These are phyloP conservation scores for Neodontobutis hainanensis DNA, from an alignment of 2,113 vertebrate species.

Conservation along the genomic window DNA sequence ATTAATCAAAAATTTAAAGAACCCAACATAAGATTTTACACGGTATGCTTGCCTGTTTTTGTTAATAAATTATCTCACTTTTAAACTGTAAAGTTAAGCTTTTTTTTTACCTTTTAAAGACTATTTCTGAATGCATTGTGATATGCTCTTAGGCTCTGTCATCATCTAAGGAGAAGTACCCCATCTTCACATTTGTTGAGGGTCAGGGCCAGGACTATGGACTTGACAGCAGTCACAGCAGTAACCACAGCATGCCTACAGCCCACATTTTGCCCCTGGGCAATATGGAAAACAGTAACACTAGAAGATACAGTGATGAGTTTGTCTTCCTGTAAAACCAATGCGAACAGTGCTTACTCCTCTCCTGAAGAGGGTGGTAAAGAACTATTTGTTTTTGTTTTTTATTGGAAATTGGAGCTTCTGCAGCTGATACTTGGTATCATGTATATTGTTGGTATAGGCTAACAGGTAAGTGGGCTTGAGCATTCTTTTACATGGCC, in stretches of 20 bases:
- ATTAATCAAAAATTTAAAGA: too few relatives aligned
- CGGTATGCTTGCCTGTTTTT: too few relatives aligned
- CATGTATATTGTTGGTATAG: conserved; percentile 10
- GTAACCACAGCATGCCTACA: conserved; percentile 59
- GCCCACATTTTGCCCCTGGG: conserved; percentile 70
- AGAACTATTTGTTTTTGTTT: conserved; percentile 11
- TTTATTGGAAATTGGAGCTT: conserved; percentile 3
- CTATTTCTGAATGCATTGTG: background rate
- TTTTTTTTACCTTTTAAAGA: background rate
- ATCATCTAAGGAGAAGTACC: conserved; percentile 84
- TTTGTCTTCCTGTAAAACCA: conserved; percentile 86
- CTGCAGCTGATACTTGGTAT: too few relatives aligned
- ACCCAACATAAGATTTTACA: too few relatives aligned
- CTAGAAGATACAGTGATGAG: conserved; percentile 82
- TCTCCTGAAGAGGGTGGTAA: conserved; percentile 18
- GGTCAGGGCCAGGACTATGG: conserved; percentile 85
- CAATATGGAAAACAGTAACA: conserved; percentile 61
- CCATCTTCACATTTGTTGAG: conserved; percentile 89
- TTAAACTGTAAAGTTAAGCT: background rate
- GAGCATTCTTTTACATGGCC: conserved; percentile 13
- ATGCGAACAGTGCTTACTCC: background rate
- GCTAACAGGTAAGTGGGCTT: conserved; percentile 10
- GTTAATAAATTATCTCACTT: too few relatives aligned
- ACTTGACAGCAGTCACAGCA: conserved; percentile 78
- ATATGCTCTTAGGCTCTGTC: conserved; percentile 81